Percentiles rank a stretch among this genome's conserved stretches.
Conservation (phyloP, 2,888 invertebrate genomes). For the Geophilus truncorum region DNA sequence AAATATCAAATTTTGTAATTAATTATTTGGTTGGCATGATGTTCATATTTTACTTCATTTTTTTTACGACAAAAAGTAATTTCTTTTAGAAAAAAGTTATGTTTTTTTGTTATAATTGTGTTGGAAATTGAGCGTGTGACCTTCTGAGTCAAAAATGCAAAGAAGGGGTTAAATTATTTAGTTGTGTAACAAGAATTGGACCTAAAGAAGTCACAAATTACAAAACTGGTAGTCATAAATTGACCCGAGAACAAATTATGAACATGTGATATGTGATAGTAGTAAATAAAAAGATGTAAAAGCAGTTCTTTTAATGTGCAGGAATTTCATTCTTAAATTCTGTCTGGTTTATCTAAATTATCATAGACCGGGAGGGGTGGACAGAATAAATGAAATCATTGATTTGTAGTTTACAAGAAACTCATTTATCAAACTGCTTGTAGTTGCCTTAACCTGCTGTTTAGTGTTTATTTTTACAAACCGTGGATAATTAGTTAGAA, state of each 20-base stretch:
- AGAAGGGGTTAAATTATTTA: not conserved
- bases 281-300: not conserved
- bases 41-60: not conserved
- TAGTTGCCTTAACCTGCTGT: too few species aligned
- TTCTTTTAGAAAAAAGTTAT: not conserved
- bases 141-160: not conserved
- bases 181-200: not conserved
- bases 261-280: not conserved
- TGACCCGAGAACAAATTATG: not conserved
- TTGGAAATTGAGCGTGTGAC: not conserved
- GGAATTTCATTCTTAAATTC: not conserved
- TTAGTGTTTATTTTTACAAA: too few species aligned
- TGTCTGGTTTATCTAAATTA: too few species aligned
- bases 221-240: slow-evolving; percentile 17
- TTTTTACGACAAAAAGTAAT: not conserved
- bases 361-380: too few species aligned
- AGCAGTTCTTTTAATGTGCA: not conserved
- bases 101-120: not conserved
- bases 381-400: too few species aligned
- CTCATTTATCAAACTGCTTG: too few species aligned
- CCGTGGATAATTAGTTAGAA: too few species aligned
- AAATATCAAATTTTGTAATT: not conserved
- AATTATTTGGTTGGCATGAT: not conserved
- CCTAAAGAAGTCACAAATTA: not conserved
- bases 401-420: too few species aligned